These are phyloP conservation scores for Sclerodermus sp. DNA, from an alignment of 2,888 invertebrate genomes.

Conservation along the genomic window DNA sequence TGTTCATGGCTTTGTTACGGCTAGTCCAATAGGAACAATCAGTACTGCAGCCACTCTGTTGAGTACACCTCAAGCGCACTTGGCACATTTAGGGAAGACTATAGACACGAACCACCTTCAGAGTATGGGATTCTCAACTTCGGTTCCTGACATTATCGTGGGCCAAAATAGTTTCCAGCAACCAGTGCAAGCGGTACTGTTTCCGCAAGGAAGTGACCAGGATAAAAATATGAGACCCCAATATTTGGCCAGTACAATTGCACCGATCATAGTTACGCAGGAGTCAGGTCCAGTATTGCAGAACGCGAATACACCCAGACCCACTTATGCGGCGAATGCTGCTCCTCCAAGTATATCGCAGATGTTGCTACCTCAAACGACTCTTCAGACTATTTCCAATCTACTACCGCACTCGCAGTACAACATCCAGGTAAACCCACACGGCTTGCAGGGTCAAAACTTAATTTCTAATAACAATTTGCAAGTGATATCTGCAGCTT, in stretches of 20 bases:
- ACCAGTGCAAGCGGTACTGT: constrained; percentile 38
- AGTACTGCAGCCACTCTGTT: constrained; percentile 38
- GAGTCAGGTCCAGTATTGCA: constrained; percentile 27
- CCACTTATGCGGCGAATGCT: constrained; percentile 26
- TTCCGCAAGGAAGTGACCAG: constrained; percentile 31
- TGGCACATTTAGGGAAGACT: constrained; percentile 6
- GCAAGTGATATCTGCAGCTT: constrained; percentile 18
- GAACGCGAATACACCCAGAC: constrained; percentile 19
- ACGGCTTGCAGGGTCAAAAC: constrained; percentile 41
- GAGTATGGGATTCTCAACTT: constrained; percentile 32
- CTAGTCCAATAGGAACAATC: constrained; percentile 29
- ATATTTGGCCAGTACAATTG: constrained; percentile 38
- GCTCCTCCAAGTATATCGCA: constrained; percentile 27
- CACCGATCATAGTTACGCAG: constrained; percentile 42
- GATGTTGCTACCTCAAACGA: constrained; percentile 37
- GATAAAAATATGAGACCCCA: constrained; percentile 34
- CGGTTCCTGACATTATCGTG: constrained; percentile 46
- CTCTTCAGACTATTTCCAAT: constrained; percentile 31
- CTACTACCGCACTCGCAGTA: constrained; percentile 28
- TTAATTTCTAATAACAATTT: constrained; percentile 16
- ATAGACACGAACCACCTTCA: constrained; percentile 22
- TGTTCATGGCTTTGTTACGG: constrained; percentile 42
- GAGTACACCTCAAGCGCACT: constrained; percentile 26
- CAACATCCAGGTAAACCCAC: constrained; percentile 38
- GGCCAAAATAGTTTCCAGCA: constrained; percentile 47